Base-by-base conservation (phyloP, 2,888 invertebrate genomes). In the Eubasilissa splendida region DNA sequence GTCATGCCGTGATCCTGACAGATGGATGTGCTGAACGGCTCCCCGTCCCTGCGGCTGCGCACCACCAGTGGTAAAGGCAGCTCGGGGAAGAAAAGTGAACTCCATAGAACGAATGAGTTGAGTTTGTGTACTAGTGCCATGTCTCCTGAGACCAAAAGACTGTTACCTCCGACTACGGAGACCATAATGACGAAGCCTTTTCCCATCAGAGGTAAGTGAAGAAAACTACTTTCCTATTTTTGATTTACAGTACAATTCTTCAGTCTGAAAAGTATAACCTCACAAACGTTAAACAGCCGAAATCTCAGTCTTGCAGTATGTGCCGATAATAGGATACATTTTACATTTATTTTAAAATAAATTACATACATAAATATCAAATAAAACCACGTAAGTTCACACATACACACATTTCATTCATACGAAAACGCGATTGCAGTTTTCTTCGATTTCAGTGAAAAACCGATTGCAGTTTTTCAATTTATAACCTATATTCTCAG, bases 181-280 rank as follows among this genome's bases (percentile, higher is more conserved):
- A 96, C 96, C 68, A 95, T 96, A 76, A 95, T 95, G 92, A 96
- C 96, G 65, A 96, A 96, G 90, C 96, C 96, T 82, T 96, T 96
- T 89, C 96, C 96, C 53, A 94, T 96, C 85, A 92, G 96, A 91
- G 95, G 95, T 95, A 90, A 89, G 81, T 56, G 5, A 50, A 14
- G 12, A 33, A 11, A 63, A 31, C 9, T 33, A 10, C 12, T 63
- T 63, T 11, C 22, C 63, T 12, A 12, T 42, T 42, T 42, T 42
- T 42, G 3, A 22, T 63, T 68, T 68, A 14, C 65, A 42, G 42
- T 65, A 11, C 31, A 22, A 63, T 22, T 9, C 22, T 68, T 52
- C 53, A n/a, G 52, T 5, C 56, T 33, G 22, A 4, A 14, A 33
- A 70, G n/a, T 22, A 22, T 71, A 71, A 71, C 71, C 71, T 71